Conservation (phyloP, 2,888 invertebrate species). For the Lasioglossum vierecki region DNA sequence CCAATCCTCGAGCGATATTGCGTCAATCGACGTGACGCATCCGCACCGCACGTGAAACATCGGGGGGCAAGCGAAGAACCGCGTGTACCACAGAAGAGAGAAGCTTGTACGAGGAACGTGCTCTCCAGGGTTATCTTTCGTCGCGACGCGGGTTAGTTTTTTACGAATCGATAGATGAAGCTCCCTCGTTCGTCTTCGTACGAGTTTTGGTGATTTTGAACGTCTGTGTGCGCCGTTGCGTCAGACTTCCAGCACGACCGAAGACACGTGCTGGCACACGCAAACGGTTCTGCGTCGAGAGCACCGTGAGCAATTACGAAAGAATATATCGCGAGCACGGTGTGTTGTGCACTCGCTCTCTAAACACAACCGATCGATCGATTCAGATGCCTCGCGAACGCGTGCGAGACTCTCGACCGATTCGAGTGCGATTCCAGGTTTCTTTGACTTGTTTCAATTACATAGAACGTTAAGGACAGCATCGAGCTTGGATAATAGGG, state of each 20-base stretch:
- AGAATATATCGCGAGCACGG: neutral
- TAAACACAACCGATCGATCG: slow-evolving; percentile 1
- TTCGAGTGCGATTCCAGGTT: neutral
- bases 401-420: neutral
- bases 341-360: neutral
- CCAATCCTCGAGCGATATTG: slow-evolving; percentile 14
- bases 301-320: slow-evolving; percentile 26
- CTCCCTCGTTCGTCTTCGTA: neutral
- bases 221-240: slow-evolving; percentile 16
- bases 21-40: slow-evolving; percentile 21
- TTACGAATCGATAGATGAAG: slow-evolving; percentile 1
- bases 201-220: slow-evolving; percentile 31
- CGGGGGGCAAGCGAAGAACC: neutral
- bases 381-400: neutral
- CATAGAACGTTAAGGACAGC: neutral
- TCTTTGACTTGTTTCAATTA: neutral
- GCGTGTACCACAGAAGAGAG: neutral
- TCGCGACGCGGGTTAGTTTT: neutral
- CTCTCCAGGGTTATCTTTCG: slow-evolving; percentile 5
- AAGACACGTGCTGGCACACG: slow-evolving; percentile 29
- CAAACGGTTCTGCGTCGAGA: neutral
- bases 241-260: slow-evolving; percentile 27
- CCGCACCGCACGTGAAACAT: slow-evolving; percentile 5
- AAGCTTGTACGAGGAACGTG: neutral
- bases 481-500: neutral